Conservation (phyloP, 2,797 vertebrate genomes). For the Notolepis coatsorum region DNA sequence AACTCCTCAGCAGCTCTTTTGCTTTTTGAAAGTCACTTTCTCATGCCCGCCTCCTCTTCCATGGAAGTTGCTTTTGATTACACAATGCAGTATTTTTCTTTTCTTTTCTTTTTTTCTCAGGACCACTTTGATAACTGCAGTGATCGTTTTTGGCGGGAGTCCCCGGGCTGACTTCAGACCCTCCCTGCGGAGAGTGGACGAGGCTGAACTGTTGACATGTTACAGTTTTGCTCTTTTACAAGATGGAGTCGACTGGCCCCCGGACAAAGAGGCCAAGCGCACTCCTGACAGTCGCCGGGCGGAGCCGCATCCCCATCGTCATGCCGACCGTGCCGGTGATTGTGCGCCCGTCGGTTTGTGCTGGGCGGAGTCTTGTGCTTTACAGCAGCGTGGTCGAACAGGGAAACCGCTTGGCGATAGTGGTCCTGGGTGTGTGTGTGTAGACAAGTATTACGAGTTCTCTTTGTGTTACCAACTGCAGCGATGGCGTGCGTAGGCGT, state of each 20-base stretch:
- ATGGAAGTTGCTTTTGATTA: constrained; percentile 27
- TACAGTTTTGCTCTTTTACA: too few relatives aligned
- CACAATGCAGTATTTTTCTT: constrained; percentile 29
- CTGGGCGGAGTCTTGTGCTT: constrained; percentile 13
- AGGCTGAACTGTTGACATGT: too few relatives aligned
- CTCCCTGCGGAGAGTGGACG: too few relatives aligned
- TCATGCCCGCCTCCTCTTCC: background rate
- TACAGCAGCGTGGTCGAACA: constrained; percentile 13
- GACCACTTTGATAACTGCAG: too few relatives aligned
- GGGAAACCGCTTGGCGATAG: constrained; percentile 49
- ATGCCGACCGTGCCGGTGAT: constrained; percentile 8
- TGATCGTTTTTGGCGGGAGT: too few relatives aligned
- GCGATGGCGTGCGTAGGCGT: constrained; percentile 27
- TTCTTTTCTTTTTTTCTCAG: constrained; percentile 30
- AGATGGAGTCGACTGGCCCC: too few relatives aligned
- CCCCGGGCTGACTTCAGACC: too few relatives aligned
- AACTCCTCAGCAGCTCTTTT: constrained; percentile 25
- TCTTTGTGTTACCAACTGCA: constrained; percentile 32
- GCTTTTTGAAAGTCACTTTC: constrained; percentile 20
- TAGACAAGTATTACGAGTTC: constrained; percentile 34
- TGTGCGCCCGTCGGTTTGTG: constrained; percentile 20
- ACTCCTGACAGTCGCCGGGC: too few relatives aligned
- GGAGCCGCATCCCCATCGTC: constrained; percentile 45
- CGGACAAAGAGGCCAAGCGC: too few relatives aligned
- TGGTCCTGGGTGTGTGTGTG: constrained; percentile 36